phyloP scores from a whole-genome alignment of 2,888 invertebrate genomes.

The Resseliella maxima region DNA sequence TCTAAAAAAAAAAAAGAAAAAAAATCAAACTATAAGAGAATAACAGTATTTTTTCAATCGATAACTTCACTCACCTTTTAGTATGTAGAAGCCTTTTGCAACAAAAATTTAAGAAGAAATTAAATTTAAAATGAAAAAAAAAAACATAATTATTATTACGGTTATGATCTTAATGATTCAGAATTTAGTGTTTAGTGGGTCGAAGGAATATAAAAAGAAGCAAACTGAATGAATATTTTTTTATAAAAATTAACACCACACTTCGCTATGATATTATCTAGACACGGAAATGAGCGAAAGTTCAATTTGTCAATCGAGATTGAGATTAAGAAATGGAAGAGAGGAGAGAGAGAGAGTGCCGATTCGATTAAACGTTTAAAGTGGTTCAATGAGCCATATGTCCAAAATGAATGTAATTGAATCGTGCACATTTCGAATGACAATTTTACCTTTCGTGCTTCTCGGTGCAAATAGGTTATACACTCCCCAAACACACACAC shows the following conservation, averaged over 20 bases:
- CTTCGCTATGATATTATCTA: constrained; percentile 40
- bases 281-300: not conserved
- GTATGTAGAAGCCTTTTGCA: not conserved
- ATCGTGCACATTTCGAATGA: not conserved
- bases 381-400: not conserved
- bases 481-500: not conserved
- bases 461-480: not conserved
- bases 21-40: not conserved
- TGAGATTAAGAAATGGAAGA: too few relatives aligned
- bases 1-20: not conserved
- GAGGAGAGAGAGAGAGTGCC: too few relatives aligned
- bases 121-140: not conserved
- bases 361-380: not conserved
- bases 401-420: not conserved
- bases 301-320: not conserved
- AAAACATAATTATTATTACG: not conserved
- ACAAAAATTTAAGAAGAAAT: too few relatives aligned
- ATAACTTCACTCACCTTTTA: constrained; percentile 19
- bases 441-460: not conserved
- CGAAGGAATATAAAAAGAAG: not conserved
- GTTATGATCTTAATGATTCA: constrained; percentile 22
- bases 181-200: constrained; percentile 6
- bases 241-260: constrained; percentile 49
- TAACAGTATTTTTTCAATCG: constrained; percentile 38
- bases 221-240: constrained; percentile 11